These are phyloP conservation scores for Microcaecilia unicolor DNA, from an alignment of 2,797 vertebrate species.

Conservation along the genomic window DNA sequence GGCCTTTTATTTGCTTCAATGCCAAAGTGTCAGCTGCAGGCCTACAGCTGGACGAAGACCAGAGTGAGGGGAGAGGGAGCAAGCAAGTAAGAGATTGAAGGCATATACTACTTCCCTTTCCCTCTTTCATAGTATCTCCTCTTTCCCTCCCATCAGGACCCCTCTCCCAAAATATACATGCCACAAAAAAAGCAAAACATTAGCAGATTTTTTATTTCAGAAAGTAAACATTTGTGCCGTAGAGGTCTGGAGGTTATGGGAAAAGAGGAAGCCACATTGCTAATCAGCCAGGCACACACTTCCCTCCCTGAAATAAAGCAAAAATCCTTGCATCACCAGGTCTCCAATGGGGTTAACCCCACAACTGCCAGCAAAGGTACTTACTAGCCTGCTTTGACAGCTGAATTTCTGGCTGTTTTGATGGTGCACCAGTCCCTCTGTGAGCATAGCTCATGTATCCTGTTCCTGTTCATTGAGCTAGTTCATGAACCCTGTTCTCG, in stretches of 20 bases:
- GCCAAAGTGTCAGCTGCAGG: conserved; percentile 48
- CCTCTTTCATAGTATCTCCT: conserved; percentile 18
- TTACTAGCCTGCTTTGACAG: too few species aligned
- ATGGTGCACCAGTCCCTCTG: too few species aligned
- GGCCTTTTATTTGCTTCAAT: conserved; percentile 9
- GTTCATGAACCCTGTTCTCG: too few species aligned
- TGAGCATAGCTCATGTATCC: too few species aligned
- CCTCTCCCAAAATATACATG: conserved; percentile 60
- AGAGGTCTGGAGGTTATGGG: conserved; percentile 99
- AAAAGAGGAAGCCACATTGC: conserved; percentile 97
- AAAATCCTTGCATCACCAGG: conserved; percentile 48
- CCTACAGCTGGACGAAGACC: conserved; percentile 76
- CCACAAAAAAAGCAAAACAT: conserved; percentile 65
- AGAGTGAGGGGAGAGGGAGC: conserved; percentile 36
- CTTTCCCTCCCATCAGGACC: conserved; percentile 23
- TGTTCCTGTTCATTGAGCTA: too few species aligned
- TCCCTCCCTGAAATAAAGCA: conserved; percentile 81
- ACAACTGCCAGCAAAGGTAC: conserved; percentile 25
- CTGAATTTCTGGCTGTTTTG: too few species aligned
- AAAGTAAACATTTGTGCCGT: conserved; percentile 95
- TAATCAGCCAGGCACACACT: conserved; percentile 96
- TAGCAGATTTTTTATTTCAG: conserved; percentile 93
- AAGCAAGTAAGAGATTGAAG: conserved; percentile 26
- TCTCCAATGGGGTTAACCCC: conserved; percentile 48
- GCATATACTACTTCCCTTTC: conserved; percentile 55